Conservation (phyloP, 1,140 invertebrate genomes). For the Rhopalosiphum maidis region DNA sequence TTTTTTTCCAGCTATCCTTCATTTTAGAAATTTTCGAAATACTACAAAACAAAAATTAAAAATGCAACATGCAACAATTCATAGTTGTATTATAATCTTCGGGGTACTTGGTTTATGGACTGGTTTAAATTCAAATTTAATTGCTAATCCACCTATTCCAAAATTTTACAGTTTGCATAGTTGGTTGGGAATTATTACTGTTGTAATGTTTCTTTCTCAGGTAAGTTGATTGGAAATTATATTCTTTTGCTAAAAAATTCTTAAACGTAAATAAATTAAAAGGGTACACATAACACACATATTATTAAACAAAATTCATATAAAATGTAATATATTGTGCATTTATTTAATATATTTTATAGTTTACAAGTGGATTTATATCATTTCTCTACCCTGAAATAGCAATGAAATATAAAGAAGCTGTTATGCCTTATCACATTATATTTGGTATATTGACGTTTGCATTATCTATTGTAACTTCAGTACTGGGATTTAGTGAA, state of each 20-base stretch:
- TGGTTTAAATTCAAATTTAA: constrained; percentile 86
- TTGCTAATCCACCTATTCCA: constrained; percentile 68
- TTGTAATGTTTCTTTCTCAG: constrained; percentile 79
- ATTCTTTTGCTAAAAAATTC: not conserved
- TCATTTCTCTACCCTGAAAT: constrained; percentile 80
- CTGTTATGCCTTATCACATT: constrained; percentile 81
- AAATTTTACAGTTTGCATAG: constrained; percentile 87
- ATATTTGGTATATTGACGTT: constrained; percentile 81
- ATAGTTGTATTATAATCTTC: not conserved
- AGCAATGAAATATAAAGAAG: constrained; percentile 67
- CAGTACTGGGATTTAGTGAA: constrained; percentile 82
- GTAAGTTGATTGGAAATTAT: constrained; percentile 64
- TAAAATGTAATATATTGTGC: not conserved
- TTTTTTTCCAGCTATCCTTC: constrained; percentile 73
- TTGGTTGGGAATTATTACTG: constrained; percentile 81
- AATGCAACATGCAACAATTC: constrained; percentile 71
- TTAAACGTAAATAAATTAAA: not conserved
- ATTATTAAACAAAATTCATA: not conserved
- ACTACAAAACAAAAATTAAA: constrained; percentile 79
- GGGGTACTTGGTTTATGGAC: constrained; percentile 74
- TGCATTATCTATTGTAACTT: constrained; percentile 72
- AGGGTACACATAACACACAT: not conserved
- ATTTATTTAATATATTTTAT: constrained; percentile 62
- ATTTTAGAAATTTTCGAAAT: constrained; percentile 81
- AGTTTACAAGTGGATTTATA: constrained; percentile 80